Evolutionary conservation across 2,797 vertebrate genomes (phyloP), one percentile per base, ranked within the genome.

Genomic region (Gallirallus australis): DNA sequence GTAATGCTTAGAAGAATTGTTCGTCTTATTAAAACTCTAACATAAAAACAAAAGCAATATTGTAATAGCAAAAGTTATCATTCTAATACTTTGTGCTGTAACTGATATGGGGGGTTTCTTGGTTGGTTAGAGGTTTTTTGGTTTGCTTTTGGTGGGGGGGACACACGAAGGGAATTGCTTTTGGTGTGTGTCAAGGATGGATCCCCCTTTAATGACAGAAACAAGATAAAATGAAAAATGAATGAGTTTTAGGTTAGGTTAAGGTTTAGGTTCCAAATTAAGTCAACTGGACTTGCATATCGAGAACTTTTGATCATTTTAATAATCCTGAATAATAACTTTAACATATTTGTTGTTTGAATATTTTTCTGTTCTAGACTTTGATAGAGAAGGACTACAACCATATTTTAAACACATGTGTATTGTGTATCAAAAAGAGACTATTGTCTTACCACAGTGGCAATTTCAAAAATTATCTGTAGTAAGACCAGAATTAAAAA

Each of bases 51-150:
- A 76, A 92, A 16, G 37, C 4, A 71, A 50, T 65, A 13, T 61
- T 90, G 12, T 2, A 52, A 33, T 28, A 31, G 1, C 6, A 6
- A 16, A 83, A 73, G 14, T 18, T 72, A 30, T 4, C 9, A 6
- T 9, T 50, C 2, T 21, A 56, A 11, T 40, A 35, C 61, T 78
- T 61, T 64, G 11, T 61, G 20, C 8, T 82, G 7, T 30, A 82
- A 57, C 9, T 86, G 2, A 37, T 28, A 47, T 20, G 8, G 5
- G 4, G 0, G 1, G 5, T 28, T 68, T 66, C 37, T n/a, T 12
- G 1, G 6, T 10, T 42, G 7, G 3, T 35, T 35, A 16, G 18
- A 5, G 15, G 52, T 15, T 30, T 37, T 21, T 28, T 53, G 27
- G 14, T 24, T 33, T 18, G 13, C 35, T 48, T 53, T 61, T 12